Base-by-base conservation (phyloP, 2,113 vertebrate species). In the Xiphophorus hellerii region DNA sequence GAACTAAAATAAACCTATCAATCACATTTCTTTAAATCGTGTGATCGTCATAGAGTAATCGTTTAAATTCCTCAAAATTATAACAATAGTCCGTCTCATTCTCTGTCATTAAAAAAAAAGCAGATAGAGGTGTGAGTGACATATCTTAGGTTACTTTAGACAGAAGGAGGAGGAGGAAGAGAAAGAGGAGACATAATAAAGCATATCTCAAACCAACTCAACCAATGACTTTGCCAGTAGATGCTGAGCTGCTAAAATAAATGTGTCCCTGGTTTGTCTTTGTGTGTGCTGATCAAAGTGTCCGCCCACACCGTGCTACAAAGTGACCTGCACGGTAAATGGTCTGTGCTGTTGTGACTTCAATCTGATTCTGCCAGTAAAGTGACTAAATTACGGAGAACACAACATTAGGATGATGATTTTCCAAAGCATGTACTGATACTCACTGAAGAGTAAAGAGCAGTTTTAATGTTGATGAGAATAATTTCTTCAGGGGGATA, bases 21-120 rank as follows among this genome's bases (percentile, higher is more conserved):
- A 28, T 28, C 28, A 28, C 28, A 76, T 74, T 44, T 67, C 44
- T 75, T 67, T 44, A 69, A 74, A 66, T 37, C 78, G 58, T 37
- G 35, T 64, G 72, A 42, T 79, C 71, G 80, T 15, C 15, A 51
- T 31, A 74, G 51, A 68, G 29, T 22, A 60, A 87, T 81, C 66
- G 58, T 71, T 88, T 0, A 48, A 79, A 92, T 90, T 91, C 83
- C 71, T 69, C 27, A 14, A 58, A 88, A 87, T 61, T 83, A 89
- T 11, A 90, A 88, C 81, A 90, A 62, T 82, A 89, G 89, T 90
- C 84, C 67, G 66, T 54, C 22, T 29, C n/a, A 48, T 30, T 65
- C n/a, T 29, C 64, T 69, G 15, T 8, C 15, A 74, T 54, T 42
- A 83, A 33, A 61, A 33, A 77, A 51, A 78, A 76, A 54, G 74